Base-by-base conservation (phyloP, 2,888 invertebrate genomes). In the Latheticus oryzae region DNA sequence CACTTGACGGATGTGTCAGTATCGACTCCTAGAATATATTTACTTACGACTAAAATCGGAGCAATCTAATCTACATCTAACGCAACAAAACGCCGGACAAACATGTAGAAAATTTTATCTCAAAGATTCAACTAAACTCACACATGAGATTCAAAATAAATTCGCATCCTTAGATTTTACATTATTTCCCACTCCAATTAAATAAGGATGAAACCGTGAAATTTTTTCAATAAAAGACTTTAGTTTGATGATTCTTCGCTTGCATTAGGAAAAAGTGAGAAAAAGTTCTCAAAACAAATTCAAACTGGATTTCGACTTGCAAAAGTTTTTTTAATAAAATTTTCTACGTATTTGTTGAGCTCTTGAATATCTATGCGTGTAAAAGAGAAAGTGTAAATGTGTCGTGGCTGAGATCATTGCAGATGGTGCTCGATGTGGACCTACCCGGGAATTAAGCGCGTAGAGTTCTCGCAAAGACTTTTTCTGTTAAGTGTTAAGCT, bases 401-500 rank as follows among this genome's bases (percentile, higher is more conserved):
- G 45, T 26, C 12, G 40, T 23, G 12, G 42, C 23, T 35, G 47
- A 47, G 47, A 47, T 47, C 47, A 47, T 47, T 47, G 47, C 47
- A 47, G 33, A 47, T 47, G 45, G 47, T 33, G 47, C 35, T 45
- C 40, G 11, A 1, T 15, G 26, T 37, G 24, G 28, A 50, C 37
- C 50, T 50, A 50, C 35, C 48, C 35, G 33, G 30, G n/a, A 15
- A 8, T 12, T 30, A 17, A 8, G 30, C 13, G 38, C 51, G 38
- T 38, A 30, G 21, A 17, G 37, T 21, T 19, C 37, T 35, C 15
- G 38, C 28, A 40, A 38, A 17, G 51, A 51, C 38, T 40, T 55
- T 55, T 55, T 55, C 55, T 40, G 38, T 38, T 40, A 48, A 48
- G 47, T 48, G 47, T 38, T 55, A 55, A 38, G 55, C 55, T 40